Conservation (phyloP, 2,113 vertebrate species). For the Eublepharis macularius region DNA sequence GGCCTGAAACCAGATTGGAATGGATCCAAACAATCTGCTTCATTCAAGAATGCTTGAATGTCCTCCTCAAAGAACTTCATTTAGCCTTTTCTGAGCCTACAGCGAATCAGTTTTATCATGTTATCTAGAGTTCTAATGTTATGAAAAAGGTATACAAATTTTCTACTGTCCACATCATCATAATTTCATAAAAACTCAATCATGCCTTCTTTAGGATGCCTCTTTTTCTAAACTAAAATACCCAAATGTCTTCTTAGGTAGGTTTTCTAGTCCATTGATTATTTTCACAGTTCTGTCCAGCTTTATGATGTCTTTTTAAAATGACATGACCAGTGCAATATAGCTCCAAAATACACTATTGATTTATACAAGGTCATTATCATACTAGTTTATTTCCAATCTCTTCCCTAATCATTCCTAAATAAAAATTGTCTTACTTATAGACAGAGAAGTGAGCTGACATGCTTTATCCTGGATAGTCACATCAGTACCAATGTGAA, state of each 20-base stretch:
- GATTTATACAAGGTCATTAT: background rate
- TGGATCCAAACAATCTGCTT: too few species aligned
- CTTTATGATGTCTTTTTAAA: background rate
- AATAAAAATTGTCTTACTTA: background rate
- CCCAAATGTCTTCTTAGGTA: background rate
- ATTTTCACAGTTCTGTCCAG: too few species aligned
- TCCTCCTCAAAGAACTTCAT: too few species aligned
- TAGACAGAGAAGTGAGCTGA: background rate
- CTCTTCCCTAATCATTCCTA: background rate
- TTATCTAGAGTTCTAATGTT: background rate
- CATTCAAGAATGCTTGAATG: too few species aligned
- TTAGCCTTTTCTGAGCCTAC: background rate
- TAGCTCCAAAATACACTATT: background rate
- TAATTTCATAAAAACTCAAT: background rate
- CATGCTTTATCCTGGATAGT: background rate
- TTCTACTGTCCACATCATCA: background rate
- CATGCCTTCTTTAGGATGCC: background rate
- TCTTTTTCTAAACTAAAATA: background rate
- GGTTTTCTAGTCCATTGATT: background rate
- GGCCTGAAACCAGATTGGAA: too few species aligned
- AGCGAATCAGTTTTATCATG: background rate
- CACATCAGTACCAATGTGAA: background rate
- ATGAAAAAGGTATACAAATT: background rate
- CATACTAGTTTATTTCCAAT: background rate
- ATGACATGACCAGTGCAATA: background rate